Evolutionary conservation across 2,797 vertebrate genomes (phyloP).

Genomic region (Sorex maritimensis): DNA sequence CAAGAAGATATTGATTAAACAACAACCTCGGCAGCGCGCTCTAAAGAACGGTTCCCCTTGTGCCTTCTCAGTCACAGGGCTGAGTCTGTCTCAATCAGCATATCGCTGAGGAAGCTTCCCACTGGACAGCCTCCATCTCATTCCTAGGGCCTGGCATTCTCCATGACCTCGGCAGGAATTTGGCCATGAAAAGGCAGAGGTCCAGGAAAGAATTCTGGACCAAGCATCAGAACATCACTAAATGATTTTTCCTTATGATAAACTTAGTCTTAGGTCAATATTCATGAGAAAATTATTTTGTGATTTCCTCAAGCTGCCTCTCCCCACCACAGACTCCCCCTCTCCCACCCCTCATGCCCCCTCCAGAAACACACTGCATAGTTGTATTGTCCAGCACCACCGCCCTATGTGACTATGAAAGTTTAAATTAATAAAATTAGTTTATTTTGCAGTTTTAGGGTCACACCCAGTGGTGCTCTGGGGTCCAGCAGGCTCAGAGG

Average conservation of each 20-base stretch:
- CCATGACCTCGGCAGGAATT: background rate
- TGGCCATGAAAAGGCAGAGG: background rate
- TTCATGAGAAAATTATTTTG: background rate
- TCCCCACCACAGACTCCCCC: background rate
- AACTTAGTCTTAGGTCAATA: background rate
- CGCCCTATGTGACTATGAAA: background rate
- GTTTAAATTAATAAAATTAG: background rate
- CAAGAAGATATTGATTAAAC: background rate
- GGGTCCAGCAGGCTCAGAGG: no score
- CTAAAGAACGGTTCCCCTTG: background rate
- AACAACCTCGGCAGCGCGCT: conserved; percentile 21
- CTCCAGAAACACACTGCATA: background rate
- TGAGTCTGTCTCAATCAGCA: background rate
- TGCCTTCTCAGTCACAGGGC: background rate
- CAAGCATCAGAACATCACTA: background rate
- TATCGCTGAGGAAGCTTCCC: background rate
- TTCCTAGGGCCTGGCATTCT: background rate
- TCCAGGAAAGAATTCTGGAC: background rate
- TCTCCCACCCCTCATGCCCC: no score
- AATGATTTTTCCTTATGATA: background rate
- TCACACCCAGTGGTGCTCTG: background rate
- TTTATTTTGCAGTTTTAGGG: no score
- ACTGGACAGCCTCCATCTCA: background rate
- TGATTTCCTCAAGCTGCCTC: conserved; percentile 4
- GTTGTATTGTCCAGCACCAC: background rate